phyloP scores from a whole-genome alignment of 2,113 vertebrate species.

The Marmota flaviventris region DNA sequence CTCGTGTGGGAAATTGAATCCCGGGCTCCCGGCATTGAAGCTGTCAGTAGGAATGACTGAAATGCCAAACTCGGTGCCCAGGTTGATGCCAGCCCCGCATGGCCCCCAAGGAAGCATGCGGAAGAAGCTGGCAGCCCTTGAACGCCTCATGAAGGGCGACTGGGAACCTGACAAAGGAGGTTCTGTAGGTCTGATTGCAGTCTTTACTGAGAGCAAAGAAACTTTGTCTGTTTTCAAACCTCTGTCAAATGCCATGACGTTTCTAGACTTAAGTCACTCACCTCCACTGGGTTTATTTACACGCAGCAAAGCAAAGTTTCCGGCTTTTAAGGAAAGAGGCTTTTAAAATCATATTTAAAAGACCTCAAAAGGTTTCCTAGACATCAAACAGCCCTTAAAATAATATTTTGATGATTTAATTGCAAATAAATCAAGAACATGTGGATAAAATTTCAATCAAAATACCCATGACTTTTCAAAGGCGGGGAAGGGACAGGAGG shows the following conservation, averaged over 20 bases:
- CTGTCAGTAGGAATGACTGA: rapidly evolving
- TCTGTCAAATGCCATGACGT: background rate
- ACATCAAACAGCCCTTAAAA: conserved; percentile 79
- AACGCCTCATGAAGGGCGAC: background rate
- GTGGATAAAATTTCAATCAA: conserved; percentile 64
- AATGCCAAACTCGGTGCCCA: background rate
- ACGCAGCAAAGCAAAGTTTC: conserved; percentile 64
- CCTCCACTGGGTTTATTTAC: conserved; percentile 60
- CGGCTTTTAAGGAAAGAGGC: conserved; percentile 69
- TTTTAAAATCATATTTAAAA: conserved; percentile 76
- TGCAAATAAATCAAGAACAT: conserved; percentile 73
- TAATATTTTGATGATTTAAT: conserved; percentile 79
- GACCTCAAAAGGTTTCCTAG: conserved; percentile 78
- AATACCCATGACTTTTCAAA: conserved; percentile 36
- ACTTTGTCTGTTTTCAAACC: background rate
- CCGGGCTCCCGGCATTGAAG: rapidly evolving
- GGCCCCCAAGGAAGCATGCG: no score
- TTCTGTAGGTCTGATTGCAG: background rate
- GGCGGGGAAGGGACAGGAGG: background rate
- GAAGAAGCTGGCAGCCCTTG: background rate
- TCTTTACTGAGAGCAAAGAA: background rate
- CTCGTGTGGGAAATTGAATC: background rate
- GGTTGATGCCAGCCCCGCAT: background rate
- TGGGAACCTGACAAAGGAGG: background rate
- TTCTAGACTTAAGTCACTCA: conserved; percentile 46